Evolutionary conservation across 1,140 invertebrate species (phyloP), one percentile per base, ranked within the genome.

Genomic region (Periplaneta americana): DNA sequence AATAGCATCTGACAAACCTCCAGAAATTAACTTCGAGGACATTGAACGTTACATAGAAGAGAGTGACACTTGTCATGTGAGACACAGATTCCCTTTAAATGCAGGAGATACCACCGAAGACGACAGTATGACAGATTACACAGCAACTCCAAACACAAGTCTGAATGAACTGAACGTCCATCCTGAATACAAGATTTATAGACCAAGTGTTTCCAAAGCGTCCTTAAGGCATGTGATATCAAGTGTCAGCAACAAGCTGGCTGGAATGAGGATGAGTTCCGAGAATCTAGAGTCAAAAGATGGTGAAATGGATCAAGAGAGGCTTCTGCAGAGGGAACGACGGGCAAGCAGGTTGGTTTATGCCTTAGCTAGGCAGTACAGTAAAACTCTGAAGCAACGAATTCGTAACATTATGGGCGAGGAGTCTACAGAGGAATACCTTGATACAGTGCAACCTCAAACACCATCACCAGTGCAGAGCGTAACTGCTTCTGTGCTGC

Each of bases 131-230:
- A 90, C 88, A 0, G 91, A 91, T 31, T 87, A 87, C 76, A 85
- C 83, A 84, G 87, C 57, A 86, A 90, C 84, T 85, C 89, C 48
- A 82, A 88, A 83, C 36, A 88, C 83, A 75, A 90, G 87, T 83
- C 87, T 87, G 57, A 88, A 88, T 32, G 87, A 88, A 78, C 80
- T 88, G 74, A 91, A 92, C 83, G 90, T 94, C 80, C 94, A 95
- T 86, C 94, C 94, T 0, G 93, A 95, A 85, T 93, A 95, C 84
- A 94, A 93, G 87, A 94, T 95, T 83, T 95, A 95, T 84, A 91
- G 92, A 82, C 89, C 92, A 1, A 91, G 85, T 57, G 83, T 88
- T 8, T 88, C 88, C 34, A 88, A 86, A 84, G 87, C 88, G 37
- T 86, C 88, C 2, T 84, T 91, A 17, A 88, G 87, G 82, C 86